A percentile compares a stretch with the other conserved stretches of the same genome.
Conservation (phyloP, 2,888 invertebrate genomes). For the Lasioglossum marginatum region DNA sequence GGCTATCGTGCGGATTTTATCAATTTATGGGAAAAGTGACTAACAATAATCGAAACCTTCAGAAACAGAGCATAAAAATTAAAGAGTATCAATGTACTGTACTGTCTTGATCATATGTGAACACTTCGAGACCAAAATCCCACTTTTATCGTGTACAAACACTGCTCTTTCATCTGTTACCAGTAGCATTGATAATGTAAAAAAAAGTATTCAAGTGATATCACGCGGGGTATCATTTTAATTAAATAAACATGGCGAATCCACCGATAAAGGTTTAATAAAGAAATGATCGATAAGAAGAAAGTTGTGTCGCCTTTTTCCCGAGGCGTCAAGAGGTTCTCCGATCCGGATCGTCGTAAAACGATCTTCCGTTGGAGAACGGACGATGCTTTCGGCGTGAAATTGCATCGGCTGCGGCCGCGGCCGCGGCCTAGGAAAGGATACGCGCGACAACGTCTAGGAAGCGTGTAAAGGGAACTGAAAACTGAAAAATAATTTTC, state of each 20-base stretch:
- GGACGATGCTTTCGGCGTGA: slow-evolving; percentile 12
- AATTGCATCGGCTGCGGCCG: neutral
- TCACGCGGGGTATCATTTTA: too few relatives aligned
- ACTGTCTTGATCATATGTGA: too few relatives aligned
- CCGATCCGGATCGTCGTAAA: neutral
- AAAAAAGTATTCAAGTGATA: too few relatives aligned
- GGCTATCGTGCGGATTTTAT: neutral
- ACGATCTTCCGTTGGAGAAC: neutral
- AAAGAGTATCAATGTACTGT: neutral
- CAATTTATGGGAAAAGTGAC: neutral
- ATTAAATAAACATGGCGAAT: too few relatives aligned
- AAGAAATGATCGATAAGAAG: too few relatives aligned
- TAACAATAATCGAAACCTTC: accelerated
- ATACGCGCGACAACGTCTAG: neutral
- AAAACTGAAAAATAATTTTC: slow-evolving; percentile 16
- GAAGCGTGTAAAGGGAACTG: neutral
- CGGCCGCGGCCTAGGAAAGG: neutral
- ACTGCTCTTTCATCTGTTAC: too few relatives aligned
- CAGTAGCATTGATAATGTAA: too few relatives aligned
- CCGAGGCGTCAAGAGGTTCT: too few relatives aligned
- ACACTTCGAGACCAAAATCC: too few relatives aligned
- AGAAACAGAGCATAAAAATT: neutral
- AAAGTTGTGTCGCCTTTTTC: too few relatives aligned
- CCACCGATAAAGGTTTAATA: too few relatives aligned
- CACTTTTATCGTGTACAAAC: neutral